These are phyloP conservation scores for Drosophila cardini DNA, from an alignment of 1,140 invertebrate genomes.

Conservation along the genomic window DNA sequence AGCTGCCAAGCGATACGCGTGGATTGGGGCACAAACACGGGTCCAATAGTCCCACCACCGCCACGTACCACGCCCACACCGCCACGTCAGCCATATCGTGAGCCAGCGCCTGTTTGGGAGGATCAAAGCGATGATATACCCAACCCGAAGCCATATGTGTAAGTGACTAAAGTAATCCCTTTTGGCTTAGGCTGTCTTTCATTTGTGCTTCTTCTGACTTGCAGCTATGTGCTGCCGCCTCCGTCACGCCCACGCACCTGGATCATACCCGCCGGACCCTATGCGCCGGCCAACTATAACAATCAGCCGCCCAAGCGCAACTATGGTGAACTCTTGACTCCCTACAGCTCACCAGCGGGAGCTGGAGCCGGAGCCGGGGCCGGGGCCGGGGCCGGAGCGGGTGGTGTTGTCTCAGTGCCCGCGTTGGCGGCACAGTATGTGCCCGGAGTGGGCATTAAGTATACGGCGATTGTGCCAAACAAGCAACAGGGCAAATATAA, in stretches of 20 bases:
- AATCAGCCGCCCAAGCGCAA: conserved; percentile 66
- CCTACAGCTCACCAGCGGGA: conserved; percentile 28
- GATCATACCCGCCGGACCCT: conserved; percentile 65
- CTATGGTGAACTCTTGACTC: conserved; percentile 48
- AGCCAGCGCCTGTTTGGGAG: conserved; percentile 87
- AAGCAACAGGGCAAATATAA: conserved; percentile 84
- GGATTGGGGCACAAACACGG: conserved; percentile 86
- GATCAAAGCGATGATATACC: conserved; percentile 86
- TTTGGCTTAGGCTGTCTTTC: not conserved
- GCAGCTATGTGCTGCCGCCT: conserved; percentile 80
- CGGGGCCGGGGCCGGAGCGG: conserved; percentile 30
- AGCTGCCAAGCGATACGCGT: conserved; percentile 75
- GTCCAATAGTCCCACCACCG: conserved; percentile 86
- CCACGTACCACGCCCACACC: conserved; percentile 85
- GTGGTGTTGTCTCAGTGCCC: conserved; percentile 43
- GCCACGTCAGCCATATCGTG: conserved; percentile 85
- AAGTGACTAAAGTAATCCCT: conserved; percentile 47
- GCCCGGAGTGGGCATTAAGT: conserved; percentile 78
- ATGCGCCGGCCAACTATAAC: conserved; percentile 67
- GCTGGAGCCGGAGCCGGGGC: conserved; percentile 30
- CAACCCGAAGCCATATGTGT: conserved; percentile 87
- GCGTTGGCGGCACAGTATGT: conserved; percentile 76
- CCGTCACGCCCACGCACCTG: conserved; percentile 79
- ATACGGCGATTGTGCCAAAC: conserved; percentile 73
- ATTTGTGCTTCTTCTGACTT: conserved; percentile 1